Base-by-base conservation (phyloP, 2,113 vertebrate species). In the Neolamprologus hecqui region DNA sequence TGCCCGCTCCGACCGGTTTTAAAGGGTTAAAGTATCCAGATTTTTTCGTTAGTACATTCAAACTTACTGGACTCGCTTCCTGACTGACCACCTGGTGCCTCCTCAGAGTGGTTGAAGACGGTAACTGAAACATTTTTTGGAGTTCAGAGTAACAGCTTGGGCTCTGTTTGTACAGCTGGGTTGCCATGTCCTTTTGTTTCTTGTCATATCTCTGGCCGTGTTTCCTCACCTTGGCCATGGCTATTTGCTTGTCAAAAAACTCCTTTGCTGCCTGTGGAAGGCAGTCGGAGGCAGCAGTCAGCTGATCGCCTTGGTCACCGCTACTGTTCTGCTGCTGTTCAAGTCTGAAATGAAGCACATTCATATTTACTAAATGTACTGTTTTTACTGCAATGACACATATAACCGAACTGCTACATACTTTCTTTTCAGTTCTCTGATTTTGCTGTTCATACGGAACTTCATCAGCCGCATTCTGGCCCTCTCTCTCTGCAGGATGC, bases 1-100 rank as follows among this genome's bases (percentile, higher is more conserved):
- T 45, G 2, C 1, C 1, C 0, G 42, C 13, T 6, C 42, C 0
- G 6, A 45, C 42, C 0, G 42, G 42, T 0, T 45, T 45, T 45
- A 45, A 45, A 45, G 42, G 42, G 42, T 65, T 35, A 37, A 65
- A 37, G 33, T 65, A 68, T 68, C 19, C 19, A 40, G 35, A 68
- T 68, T 68, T 70, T 42, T 70, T 70, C 2, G 1, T 23, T 23
- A 26, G 65, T 42, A 42, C 2, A 23, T 70, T 42, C 37, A 42
- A 26, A 70, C 37, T 42, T 42, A 23, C 65, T 14, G 12, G 65
- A 42, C 37, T 70, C 5, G 5, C 65, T 42, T 70, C 65, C 65
- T 26, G 65, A 6, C 13, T 42, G 65, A 70, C 65, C 65, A 70
- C 37, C 65, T 15, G 37, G 37, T 70, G 65, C 65, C 65, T 70